Percentiles rank a stretch among this genome's conserved stretches.
Conservation (phyloP, 2,888 invertebrate genomes). For the Myopa testacea region DNA sequence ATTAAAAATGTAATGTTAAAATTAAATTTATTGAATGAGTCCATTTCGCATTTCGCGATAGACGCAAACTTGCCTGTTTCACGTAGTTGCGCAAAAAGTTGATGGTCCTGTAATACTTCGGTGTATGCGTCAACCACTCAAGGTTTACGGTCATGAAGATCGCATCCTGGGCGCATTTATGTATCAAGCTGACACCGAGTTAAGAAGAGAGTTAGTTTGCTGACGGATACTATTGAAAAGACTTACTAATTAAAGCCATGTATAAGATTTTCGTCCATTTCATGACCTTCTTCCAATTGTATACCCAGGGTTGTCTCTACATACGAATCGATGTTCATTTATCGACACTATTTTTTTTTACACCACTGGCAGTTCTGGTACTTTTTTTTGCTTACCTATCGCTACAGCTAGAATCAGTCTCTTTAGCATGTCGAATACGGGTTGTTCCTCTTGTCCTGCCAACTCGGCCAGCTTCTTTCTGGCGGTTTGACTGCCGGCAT, state of each 20-base stretch:
- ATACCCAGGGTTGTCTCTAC: slow-evolving; percentile 37
- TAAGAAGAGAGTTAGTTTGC: not conserved
- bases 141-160: slow-evolving; percentile 34
- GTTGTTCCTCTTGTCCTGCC: slow-evolving; percentile 5
- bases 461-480: not conserved
- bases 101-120: slow-evolving; percentile 42
- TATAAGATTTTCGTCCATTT: slow-evolving; percentile 27
- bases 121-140: slow-evolving; percentile 41
- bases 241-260: slow-evolving; percentile 36
- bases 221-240: slow-evolving; percentile 11
- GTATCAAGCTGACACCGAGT: slow-evolving; percentile 14
- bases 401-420: slow-evolving; percentile 17
- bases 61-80: slow-evolving; percentile 36
- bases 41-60: not conserved
- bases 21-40: not conserved
- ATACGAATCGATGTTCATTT: not conserved
- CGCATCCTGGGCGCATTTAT: slow-evolving; percentile 19
- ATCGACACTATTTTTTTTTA: not conserved
- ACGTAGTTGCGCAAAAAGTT: slow-evolving; percentile 31
- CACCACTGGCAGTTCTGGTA: too few relatives aligned
- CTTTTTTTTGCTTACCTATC: slow-evolving; percentile 2
- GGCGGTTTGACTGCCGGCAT: not conserved
- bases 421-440: not conserved
- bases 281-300: slow-evolving; percentile 3
- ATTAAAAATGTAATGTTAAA: not conserved